These are phyloP conservation scores for Ornithoptera priamus DNA, from an alignment of 2,888 invertebrate genomes.

Conservation along the genomic window DNA sequence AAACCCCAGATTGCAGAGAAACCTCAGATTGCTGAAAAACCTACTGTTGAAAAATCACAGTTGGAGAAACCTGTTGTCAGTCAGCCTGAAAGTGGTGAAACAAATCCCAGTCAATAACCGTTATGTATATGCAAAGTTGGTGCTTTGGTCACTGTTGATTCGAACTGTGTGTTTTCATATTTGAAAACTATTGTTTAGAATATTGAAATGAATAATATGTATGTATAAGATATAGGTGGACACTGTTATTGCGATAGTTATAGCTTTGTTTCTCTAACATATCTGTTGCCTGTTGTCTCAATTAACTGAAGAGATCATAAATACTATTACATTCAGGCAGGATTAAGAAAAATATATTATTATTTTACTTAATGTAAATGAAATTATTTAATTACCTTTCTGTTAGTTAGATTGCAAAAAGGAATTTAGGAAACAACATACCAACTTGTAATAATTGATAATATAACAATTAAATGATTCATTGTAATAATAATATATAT, in stretches of 20 bases:
- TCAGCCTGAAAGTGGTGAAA: slow-evolving; percentile 60
- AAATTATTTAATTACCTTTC: too few species aligned
- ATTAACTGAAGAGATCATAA: background rate
- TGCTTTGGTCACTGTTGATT: slow-evolving; percentile 49
- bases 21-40: slow-evolving; percentile 49
- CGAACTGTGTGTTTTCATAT: slow-evolving; percentile 70
- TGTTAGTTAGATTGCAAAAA: too few species aligned
- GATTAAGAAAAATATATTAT: background rate
- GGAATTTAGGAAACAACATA: too few species aligned
- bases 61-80: slow-evolving; percentile 59
- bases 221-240: slow-evolving; percentile 24
- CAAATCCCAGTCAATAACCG: slow-evolving; percentile 69
- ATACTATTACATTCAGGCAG: background rate
- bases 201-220: slow-evolving; percentile 28
- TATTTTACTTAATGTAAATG: too few species aligned
- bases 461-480: too few species aligned
- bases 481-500: too few species aligned
- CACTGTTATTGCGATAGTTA: slow-evolving; percentile 22
- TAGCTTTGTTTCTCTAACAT: slow-evolving; percentile 22
- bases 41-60: slow-evolving; percentile 43
- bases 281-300: slow-evolving; percentile 9
- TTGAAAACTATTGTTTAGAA: slow-evolving; percentile 65
- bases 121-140: slow-evolving; percentile 58
- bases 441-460: too few species aligned
- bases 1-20: slow-evolving; percentile 46